Conservation (phyloP, 2,888 invertebrate genomes). For the Heliconius cydno region DNA sequence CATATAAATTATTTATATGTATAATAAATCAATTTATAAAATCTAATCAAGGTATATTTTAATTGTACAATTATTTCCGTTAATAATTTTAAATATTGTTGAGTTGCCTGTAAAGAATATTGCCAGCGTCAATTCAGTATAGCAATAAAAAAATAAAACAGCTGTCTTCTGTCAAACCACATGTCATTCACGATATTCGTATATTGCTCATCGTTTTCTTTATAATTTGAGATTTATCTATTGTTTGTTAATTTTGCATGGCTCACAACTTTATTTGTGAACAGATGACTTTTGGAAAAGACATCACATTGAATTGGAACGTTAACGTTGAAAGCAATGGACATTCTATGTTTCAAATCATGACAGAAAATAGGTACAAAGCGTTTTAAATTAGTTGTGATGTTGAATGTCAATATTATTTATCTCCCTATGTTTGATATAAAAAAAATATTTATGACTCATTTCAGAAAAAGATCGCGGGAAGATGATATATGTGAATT, state of each 20-base stretch:
- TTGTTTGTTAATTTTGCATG: conserved; percentile 37
- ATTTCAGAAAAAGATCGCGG: conserved; percentile 89
- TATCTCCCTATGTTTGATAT: not conserved
- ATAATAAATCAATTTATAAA: not conserved
- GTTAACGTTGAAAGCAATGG: conserved; percentile 67
- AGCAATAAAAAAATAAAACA: conserved; percentile 37
- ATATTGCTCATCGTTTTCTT: conserved; percentile 24
- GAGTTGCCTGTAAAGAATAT: conserved; percentile 5
- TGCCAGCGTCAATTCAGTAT: conserved; percentile 24
- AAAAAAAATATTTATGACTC: not conserved
- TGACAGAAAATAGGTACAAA: conserved; percentile 78
- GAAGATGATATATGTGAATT: conserved; percentile 91
- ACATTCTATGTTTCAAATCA: conserved; percentile 64
- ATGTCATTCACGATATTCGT: conserved; percentile 20
- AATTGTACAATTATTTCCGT: not conserved
- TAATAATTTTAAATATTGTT: not conserved
- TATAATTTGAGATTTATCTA: conserved; percentile 29
- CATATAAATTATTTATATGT: too few relatives aligned
- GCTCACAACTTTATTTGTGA: conserved; percentile 40
- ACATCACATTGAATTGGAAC: conserved; percentile 62
- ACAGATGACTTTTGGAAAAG: conserved; percentile 72
- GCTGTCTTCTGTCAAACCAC: conserved; percentile 44
- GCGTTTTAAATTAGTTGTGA: conserved; percentile 5
- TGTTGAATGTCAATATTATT: not conserved
- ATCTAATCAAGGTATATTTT: conserved; percentile 3